Conservation (phyloP, 1,140 invertebrate genomes). For the Pissodes strobi region DNA sequence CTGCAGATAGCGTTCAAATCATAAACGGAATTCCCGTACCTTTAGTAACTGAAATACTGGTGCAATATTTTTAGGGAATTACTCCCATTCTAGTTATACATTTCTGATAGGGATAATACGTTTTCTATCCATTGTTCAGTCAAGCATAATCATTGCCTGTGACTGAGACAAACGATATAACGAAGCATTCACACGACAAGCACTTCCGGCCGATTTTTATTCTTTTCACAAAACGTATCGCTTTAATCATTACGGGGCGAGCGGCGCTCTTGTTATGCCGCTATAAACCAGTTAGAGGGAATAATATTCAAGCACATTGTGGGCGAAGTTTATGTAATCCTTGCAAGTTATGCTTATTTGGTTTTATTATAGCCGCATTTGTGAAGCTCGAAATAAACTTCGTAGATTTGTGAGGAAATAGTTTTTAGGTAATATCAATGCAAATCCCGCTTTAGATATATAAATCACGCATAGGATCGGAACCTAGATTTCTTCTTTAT, state of each 20-base stretch:
- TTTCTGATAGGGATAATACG: too few species aligned
- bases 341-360: constrained; percentile 6
- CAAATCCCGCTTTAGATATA: too few species aligned
- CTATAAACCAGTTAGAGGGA: not conserved
- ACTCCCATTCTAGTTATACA: too few species aligned
- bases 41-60: too few species aligned
- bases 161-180: too few species aligned
- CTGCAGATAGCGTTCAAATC: too few species aligned
- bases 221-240: constrained; percentile 10
- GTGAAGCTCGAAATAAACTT: constrained; percentile 8
- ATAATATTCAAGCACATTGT: constrained; percentile 19
- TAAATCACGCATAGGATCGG: too few species aligned
- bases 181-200: not conserved
- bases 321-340: constrained; percentile 18
- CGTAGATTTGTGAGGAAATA: constrained; percentile 1
- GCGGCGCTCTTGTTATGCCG: not conserved
- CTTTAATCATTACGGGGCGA: constrained; percentile 7
- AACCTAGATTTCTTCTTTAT: too few species aligned
- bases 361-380: constrained; percentile 9
- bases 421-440: not conserved
- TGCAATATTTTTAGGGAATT: too few species aligned
- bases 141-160: too few species aligned
- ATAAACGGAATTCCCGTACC: too few species aligned
- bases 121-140: too few species aligned
- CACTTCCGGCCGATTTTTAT: constrained; percentile 7